phyloP scores from a whole-genome alignment of 2,113 vertebrate species.

The Craseonycteris thonglongyai region DNA sequence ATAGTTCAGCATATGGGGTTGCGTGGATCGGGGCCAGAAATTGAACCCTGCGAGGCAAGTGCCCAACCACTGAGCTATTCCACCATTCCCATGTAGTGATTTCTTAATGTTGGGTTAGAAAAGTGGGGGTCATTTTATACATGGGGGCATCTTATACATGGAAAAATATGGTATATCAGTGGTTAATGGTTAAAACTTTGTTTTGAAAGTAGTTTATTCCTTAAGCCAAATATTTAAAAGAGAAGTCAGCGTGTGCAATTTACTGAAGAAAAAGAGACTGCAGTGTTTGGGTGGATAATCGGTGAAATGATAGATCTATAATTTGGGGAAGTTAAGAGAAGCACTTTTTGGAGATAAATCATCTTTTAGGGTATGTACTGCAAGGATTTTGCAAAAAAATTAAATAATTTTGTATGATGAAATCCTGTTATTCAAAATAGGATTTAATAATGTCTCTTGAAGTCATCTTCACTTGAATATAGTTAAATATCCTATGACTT shows the following conservation, averaged over 20 bases:
- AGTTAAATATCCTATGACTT: background rate
- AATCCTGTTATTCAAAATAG: background rate
- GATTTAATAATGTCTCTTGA: background rate
- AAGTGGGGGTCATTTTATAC: no score
- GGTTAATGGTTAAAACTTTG: background rate
- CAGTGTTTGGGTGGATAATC: background rate
- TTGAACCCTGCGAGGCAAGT: no score
- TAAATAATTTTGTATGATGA: background rate
- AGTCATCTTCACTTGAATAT: background rate
- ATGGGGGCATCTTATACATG: no score
- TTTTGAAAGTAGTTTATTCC: background rate
- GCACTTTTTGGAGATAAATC: background rate
- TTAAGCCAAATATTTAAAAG: background rate
- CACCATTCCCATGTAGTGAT: no score
- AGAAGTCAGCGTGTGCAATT: background rate
- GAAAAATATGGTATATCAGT: no score
- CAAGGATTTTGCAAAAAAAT: background rate
- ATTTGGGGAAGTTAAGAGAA: background rate
- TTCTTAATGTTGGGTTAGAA: no score
- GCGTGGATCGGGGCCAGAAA: no score
- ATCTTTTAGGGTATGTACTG: background rate
- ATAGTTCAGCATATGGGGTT: no score
- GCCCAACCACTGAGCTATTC: no score
- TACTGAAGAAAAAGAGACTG: background rate
- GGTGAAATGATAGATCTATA: background rate